Evolutionary conservation across 1,140 invertebrate species (phyloP).

Genomic region (Saccostrea echinata): DNA sequence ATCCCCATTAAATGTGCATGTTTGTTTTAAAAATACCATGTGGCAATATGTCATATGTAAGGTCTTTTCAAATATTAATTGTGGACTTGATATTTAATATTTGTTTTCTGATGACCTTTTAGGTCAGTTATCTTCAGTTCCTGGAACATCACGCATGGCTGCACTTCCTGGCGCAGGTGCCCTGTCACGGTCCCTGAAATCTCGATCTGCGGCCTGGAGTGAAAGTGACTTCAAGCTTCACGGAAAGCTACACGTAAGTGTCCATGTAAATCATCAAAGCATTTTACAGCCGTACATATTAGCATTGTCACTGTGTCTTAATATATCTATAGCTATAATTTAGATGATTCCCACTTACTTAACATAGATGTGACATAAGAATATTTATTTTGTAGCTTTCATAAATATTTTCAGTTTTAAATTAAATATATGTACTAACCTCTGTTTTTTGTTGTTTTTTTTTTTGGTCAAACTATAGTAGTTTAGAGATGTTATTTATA

Average conservation of each 20-base stretch:
- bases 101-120: constrained; percentile 25
- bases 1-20: too few relatives aligned
- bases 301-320: background rate
- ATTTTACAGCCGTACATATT: background rate
- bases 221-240: constrained; percentile 56
- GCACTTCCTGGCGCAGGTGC: constrained; percentile 54
- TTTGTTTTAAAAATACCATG: too few relatives aligned
- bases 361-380: background rate
- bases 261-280: background rate
- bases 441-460: too few relatives aligned
- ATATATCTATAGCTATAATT: background rate
- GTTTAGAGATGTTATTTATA: too few relatives aligned
- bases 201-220: constrained; percentile 55
- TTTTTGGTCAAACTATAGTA: too few relatives aligned
- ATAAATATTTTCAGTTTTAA: background rate
- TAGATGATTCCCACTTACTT: background rate
- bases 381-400: background rate
- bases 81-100: background rate
- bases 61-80: too few relatives aligned
- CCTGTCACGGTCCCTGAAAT: constrained; percentile 50
- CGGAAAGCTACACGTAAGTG: constrained; percentile 55
- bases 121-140: constrained; percentile 54
- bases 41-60: too few relatives aligned
- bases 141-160: constrained; percentile 48
- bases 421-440: too few relatives aligned